Evolutionary conservation across 2,888 invertebrate genomes (phyloP).

Genomic region (Diarsia dahlii): DNA sequence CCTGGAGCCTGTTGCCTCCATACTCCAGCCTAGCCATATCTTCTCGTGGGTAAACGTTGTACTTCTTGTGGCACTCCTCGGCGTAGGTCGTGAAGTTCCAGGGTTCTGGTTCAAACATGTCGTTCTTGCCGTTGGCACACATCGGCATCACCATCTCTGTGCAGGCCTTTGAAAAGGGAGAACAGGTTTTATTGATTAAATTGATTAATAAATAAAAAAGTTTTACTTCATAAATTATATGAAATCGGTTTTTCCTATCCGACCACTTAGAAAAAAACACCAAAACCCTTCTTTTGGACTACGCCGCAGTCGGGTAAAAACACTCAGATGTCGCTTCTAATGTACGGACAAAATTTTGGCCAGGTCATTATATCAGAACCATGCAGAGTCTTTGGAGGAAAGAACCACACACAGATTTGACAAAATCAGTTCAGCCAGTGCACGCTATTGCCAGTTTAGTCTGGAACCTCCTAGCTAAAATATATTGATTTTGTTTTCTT

Average conservation of each 20-base stretch:
- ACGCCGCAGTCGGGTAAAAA: background rate
- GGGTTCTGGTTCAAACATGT: slow-evolving; percentile 95
- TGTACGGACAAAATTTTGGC: background rate
- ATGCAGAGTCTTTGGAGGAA: background rate
- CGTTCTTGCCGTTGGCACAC: slow-evolving; percentile 94
- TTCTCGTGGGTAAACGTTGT: slow-evolving; percentile 92
- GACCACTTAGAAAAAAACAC: background rate
- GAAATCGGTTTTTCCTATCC: background rate
- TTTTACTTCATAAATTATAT: background rate
- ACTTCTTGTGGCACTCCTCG: slow-evolving; percentile 93
- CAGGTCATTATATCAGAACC: background rate
- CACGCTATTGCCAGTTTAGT: background rate
- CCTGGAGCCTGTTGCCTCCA: slow-evolving; percentile 94
- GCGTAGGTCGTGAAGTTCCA: slow-evolving; percentile 94
- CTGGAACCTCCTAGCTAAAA: background rate
- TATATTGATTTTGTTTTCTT: background rate
- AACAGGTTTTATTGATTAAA: background rate
- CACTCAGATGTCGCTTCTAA: no score
- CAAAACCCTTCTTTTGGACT: no score
- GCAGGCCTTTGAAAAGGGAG: slow-evolving; percentile 92
- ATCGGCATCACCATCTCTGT: slow-evolving; percentile 99
- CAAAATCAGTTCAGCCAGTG: background rate
- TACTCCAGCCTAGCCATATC: slow-evolving; percentile 94
- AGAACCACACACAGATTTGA: background rate
- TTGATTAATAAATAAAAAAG: background rate